Evolutionary conservation across 2,797 vertebrate genomes (phyloP), one percentile per base, ranked within the genome.

Genomic region (Ibycter americanus): DNA sequence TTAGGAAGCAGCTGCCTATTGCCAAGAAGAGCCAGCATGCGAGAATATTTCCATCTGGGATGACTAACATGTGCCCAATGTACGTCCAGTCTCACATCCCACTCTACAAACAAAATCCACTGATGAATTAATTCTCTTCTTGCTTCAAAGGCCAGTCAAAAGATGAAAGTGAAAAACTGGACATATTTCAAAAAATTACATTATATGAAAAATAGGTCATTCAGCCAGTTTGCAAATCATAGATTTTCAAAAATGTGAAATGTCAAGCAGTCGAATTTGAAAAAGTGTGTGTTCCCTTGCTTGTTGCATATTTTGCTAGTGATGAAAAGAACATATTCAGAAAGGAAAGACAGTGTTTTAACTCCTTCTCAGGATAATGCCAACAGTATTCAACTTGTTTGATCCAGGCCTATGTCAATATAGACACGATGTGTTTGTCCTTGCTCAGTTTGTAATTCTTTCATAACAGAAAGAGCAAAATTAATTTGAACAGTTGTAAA

Each of bases 121-220:
- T 86, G 87, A 92, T 93, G 79, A 96, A 93, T 96, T 96, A 93
- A 94, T 94, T 96, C 46, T 92, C 81, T 87, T 96, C 56, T 87
- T 78, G 62, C 82, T 94, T 94, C 93, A 96, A 96, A 95, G 90
- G 62, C 62, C 66, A 88, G 68, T 83, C 61, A 92, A 85, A 95
- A 97, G 94, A 96, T 96, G 87, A 96, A 97, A 97, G 95, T 88
- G 38, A 92, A 95, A 91, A 97, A 76, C 68, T 95, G 96, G 96
- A 89, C 54, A 21, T 71, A 56, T 95, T 97, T 97, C 84, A 71
- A 72, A 90, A 94, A 93, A 81, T 85, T 47, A 86, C 76, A 44
- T 89, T 95, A 79, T 81, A 62, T 85, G 79, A 96, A 91, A 96
- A 97, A 83, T 82, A 86, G 72, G 72, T 92, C 49, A 66, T 94